Evolutionary conservation across 2,888 invertebrate genomes (phyloP).

Genomic region (Meta bourneti): DNA sequence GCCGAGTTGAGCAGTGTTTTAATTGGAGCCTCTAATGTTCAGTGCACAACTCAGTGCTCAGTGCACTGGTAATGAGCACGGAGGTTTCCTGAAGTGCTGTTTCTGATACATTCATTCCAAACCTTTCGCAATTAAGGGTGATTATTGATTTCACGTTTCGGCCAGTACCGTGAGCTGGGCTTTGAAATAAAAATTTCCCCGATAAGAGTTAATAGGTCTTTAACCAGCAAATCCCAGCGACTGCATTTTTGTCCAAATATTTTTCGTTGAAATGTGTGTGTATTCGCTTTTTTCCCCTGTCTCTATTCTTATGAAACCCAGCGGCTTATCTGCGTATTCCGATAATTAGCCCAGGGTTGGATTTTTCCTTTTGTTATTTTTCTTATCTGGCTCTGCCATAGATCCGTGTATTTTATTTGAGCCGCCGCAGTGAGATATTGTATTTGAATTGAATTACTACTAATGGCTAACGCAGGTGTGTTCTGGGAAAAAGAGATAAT

Average conservation of each 20-base stretch:
- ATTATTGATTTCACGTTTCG: constrained; percentile 32
- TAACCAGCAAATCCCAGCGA: constrained; percentile 16
- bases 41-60: not conserved
- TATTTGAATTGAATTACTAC: constrained; percentile 6
- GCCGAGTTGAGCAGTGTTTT: constrained; percentile 14
- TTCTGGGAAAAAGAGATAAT: not conserved
- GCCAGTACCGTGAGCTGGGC: not conserved
- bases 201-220: constrained; percentile 46
- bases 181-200: constrained; percentile 1
- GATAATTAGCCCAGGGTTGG: constrained; percentile 11
- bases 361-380: not conserved
- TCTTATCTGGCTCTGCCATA: not conserved
- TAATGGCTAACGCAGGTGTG: not conserved
- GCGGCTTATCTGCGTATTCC: constrained; percentile 12
- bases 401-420: not conserved
- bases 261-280: not conserved
- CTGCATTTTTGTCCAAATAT: not conserved
- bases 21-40: constrained; percentile 49
- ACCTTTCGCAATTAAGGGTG: constrained; percentile 39
- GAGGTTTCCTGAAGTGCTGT: constrained; percentile 2
- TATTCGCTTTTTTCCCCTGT: not conserved
- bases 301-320: not conserved
- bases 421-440: not conserved
- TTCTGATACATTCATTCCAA: constrained; percentile 31
- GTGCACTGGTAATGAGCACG: constrained; percentile 18